These are phyloP conservation scores for Lasaia peninsularis DNA, from an alignment of 1,140 invertebrate species.

Conservation along the genomic window DNA sequence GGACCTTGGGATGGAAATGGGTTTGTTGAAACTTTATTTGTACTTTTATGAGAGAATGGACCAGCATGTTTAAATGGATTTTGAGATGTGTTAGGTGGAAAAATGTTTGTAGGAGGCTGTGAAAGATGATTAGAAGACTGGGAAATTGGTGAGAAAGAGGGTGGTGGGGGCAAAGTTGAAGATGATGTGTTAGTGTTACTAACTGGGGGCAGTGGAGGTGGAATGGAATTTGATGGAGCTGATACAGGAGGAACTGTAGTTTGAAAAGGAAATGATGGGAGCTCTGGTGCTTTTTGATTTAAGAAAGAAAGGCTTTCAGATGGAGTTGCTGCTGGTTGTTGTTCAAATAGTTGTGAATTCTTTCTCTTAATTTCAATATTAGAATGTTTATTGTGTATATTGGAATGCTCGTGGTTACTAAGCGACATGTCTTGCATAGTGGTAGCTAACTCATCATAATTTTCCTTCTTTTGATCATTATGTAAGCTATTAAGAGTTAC, in stretches of 20 bases:
- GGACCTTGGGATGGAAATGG: slow-evolving; percentile 37
- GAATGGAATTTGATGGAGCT: neutral
- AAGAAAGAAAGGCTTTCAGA: neutral
- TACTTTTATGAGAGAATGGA: slow-evolving; percentile 61
- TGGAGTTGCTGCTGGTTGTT: slow-evolving; percentile 8
- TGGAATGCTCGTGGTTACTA: slow-evolving; percentile 38
- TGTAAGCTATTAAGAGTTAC: slow-evolving; percentile 27
- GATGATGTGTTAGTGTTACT: slow-evolving; percentile 17
- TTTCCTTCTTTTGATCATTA: slow-evolving; percentile 36
- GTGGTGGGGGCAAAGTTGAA: slow-evolving; percentile 24
- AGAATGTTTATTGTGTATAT: slow-evolving; percentile 17
- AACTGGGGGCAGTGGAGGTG: slow-evolving; percentile 10
- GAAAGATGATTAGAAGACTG: slow-evolving; percentile 20
- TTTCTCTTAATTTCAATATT: slow-evolving; percentile 23
- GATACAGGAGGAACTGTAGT: neutral
- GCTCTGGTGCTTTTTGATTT: neutral
- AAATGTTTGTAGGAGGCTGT: slow-evolving; percentile 36
- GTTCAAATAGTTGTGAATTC: slow-evolving; percentile 15
- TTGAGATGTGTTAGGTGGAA: slow-evolving; percentile 40
- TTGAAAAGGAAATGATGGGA: neutral
- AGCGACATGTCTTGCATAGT: slow-evolving; percentile 59
- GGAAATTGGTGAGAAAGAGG: slow-evolving; percentile 21
- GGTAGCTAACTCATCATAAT: slow-evolving; percentile 44
- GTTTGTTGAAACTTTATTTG: slow-evolving; percentile 37
- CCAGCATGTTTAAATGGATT: slow-evolving; percentile 64